Conservation (phyloP, 1,140 invertebrate genomes). For the Megalonaias nervosa region DNA sequence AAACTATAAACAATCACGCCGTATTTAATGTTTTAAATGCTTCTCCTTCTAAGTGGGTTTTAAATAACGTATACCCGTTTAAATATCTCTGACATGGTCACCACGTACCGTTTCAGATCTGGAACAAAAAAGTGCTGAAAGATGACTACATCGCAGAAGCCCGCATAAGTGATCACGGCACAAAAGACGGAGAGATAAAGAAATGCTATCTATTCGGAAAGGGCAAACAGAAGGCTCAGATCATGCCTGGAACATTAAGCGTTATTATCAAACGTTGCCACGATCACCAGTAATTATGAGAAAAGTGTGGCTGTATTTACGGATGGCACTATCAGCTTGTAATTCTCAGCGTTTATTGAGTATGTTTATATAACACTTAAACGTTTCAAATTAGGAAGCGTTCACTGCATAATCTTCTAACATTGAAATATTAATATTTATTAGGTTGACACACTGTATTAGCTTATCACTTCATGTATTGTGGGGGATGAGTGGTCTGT, state of each 20-base stretch:
- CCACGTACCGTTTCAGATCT: conserved; percentile 61
- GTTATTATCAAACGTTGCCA: conserved; percentile 50
- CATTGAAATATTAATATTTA: too few relatives aligned
- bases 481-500: too few relatives aligned
- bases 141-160: conserved; percentile 71
- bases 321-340: too few relatives aligned
- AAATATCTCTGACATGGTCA: neutral
- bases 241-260: conserved; percentile 50
- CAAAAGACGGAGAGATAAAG: conserved; percentile 45
- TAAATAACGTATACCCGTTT: neutral
- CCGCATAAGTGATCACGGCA: conserved; percentile 52
- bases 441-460: too few relatives aligned
- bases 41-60: neutral
- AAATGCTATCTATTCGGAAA: conserved; percentile 46
- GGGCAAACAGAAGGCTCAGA: conserved; percentile 50
- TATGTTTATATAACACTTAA: too few relatives aligned
- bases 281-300: conserved; percentile 53
- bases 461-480: too few relatives aligned
- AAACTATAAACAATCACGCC: too few relatives aligned
- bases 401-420: too few relatives aligned
- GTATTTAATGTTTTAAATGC: too few relatives aligned
- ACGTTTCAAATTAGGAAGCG: too few relatives aligned
- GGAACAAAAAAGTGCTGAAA: conserved; percentile 71
- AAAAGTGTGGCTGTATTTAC: neutral
- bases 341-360: too few relatives aligned